A percentile compares a stretch with the other conserved stretches of the same genome.
Evolutionary conservation across 2,888 invertebrate species (phyloP).

Genomic region (Ceratothoa steindachneri): DNA sequence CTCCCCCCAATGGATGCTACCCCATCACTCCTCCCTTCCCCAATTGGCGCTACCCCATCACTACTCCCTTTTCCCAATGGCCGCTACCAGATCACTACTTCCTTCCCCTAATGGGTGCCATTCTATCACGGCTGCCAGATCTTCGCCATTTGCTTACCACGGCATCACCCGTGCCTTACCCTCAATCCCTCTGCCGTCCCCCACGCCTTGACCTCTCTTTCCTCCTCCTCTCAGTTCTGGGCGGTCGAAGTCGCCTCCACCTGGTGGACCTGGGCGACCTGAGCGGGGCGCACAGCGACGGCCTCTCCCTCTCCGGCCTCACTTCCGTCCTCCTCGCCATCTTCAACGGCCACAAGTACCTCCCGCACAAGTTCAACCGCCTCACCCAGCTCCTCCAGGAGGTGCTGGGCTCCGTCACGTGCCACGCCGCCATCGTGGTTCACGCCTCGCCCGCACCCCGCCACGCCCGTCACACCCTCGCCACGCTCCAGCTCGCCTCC

Average conservation of each 20-base stretch:
- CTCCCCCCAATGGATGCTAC: too few relatives aligned
- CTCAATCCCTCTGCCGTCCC: too few relatives aligned
- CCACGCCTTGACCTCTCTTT: too few relatives aligned
- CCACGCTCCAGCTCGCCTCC: conserved; percentile 90
- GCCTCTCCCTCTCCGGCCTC: conserved; percentile 86
- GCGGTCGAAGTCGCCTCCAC: conserved; percentile 90
- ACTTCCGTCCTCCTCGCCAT: conserved; percentile 93
- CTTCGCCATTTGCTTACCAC: too few relatives aligned
- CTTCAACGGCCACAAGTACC: conserved; percentile 93
- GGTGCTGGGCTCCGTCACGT: conserved; percentile 86
- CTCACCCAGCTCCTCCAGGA: conserved; percentile 64
- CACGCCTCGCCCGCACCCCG: conserved; percentile 82
- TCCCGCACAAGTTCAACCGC: conserved; percentile 68
- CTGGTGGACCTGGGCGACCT: conserved; percentile 86
- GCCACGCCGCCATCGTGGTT: conserved; percentile 92
- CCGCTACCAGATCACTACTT: too few relatives aligned
- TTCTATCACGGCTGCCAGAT: too few relatives aligned
- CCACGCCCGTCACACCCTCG: conserved; percentile 87
- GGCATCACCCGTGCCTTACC: too few relatives aligned
- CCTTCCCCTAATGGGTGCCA: too few relatives aligned
- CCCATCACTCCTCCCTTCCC: too few relatives aligned
- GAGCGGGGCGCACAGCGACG: conserved; percentile 58
- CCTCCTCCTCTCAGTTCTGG: conserved; percentile 74
- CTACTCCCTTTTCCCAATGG: too few relatives aligned
- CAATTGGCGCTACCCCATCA: too few relatives aligned